These are phyloP conservation scores for Pavo muticus DNA, from an alignment of 2,113 vertebrate species.

Conservation along the genomic window DNA sequence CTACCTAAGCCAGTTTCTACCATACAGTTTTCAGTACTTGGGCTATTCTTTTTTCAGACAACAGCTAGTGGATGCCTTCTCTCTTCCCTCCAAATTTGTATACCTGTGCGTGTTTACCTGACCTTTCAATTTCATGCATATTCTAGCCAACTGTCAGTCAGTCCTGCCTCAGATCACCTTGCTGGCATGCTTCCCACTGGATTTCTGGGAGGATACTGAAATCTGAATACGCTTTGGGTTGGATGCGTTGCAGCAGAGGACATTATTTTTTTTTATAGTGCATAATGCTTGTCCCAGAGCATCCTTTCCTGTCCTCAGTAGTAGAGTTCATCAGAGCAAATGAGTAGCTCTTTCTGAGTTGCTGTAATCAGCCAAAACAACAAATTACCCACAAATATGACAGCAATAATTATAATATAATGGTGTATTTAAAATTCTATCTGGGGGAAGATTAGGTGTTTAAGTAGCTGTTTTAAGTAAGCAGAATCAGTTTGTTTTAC, in stretches of 20 bases:
- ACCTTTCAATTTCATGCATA: background rate
- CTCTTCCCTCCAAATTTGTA: background rate
- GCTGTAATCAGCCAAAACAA: background rate
- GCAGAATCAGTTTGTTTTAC: background rate
- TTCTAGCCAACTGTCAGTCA: background rate
- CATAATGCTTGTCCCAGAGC: background rate
- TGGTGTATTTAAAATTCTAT: background rate
- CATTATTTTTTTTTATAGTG: background rate
- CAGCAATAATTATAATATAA: background rate
- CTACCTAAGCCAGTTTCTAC: background rate
- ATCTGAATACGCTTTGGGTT: background rate
- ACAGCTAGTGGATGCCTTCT: background rate
- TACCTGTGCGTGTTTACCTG: background rate
- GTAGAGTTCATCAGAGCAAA: background rate
- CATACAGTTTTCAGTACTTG: background rate
- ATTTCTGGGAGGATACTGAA: background rate
- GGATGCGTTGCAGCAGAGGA: background rate
- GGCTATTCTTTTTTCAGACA: background rate
- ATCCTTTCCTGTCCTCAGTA: background rate
- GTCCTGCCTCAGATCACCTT: background rate
- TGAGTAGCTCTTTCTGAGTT: background rate
- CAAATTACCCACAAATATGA: background rate
- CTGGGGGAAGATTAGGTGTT: background rate
- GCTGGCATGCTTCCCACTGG: fast-evolving
- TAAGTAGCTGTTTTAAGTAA: background rate